Base-by-base conservation (phyloP, 2,888 invertebrate species). In the Patella pellucida region DNA sequence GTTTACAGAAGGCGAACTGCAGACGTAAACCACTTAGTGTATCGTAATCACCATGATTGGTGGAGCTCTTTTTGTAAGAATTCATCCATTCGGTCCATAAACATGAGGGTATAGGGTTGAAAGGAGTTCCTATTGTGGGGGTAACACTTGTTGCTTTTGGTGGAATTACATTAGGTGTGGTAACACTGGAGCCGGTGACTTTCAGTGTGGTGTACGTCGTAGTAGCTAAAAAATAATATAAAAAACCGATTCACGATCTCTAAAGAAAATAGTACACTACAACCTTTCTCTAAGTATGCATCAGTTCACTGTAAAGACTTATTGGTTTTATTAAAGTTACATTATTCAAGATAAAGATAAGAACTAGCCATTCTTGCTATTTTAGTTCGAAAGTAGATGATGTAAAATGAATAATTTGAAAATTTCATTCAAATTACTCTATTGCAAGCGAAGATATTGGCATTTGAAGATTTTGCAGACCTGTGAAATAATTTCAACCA, bases 31-130 rank as follows among this genome's bases (percentile, higher is more conserved):
- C 78, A 7, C 76, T 75, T 41, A 88, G 80, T 7, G 85, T 85
- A 78, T 90, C 90, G 52, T 85, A 82, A 73, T 90, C 90, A 12
- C 89, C 89, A 19, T 80, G 83, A 69, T 84, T 85, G 71, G 76
- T 78, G 12, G 79, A 79, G n/a, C 84, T 81, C 4, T 87, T 86
- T 0, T 80, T 75, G 50, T 80, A 82, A 3, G 83, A 92, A 90
- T 94, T 96, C 80, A 95, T 92, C 96, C 96, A 97, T n/a, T 92
- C 90, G 0, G 95, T 94, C 96, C 96, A 96, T 54, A 68, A 68
- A 68, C 75, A 75, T 9, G 68, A 68, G n/a, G 75, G 75, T 51
- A 75, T 52, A 1, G 72, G 73, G 1, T 0, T 27, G 69, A 70
- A 75, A 19, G 78, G 78, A 16, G 73, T 71, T 12, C 78, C 78